Conservation (phyloP, 1,140 invertebrate species). For the Brachionus rubens region DNA sequence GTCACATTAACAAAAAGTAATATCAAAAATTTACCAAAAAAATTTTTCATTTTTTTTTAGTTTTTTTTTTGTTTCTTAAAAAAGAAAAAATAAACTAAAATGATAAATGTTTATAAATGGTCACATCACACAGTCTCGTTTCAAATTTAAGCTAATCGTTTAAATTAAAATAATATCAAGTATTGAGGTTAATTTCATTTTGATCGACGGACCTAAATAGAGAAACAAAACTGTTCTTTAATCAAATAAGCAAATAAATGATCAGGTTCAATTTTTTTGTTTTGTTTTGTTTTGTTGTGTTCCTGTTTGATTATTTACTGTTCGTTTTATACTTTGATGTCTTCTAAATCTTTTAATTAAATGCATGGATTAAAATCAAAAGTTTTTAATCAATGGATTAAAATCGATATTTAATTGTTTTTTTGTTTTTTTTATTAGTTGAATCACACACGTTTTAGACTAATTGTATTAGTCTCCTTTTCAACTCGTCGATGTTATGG, state of each 20-base stretch:
- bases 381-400: constrained; percentile 17
- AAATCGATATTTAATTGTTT: too few species aligned
- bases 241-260: constrained; percentile 18
- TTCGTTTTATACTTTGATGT: constrained; percentile 27
- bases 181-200: constrained; percentile 29
- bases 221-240: too few species aligned
- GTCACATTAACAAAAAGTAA: background rate
- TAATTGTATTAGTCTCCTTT: too few species aligned
- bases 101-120: background rate
- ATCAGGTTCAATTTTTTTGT: constrained; percentile 24
- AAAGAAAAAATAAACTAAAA: background rate
- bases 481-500: too few species aligned
- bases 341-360: constrained; percentile 20
- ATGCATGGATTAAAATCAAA: background rate
- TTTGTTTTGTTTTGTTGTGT: constrained; percentile 10
- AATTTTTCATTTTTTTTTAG: background rate
- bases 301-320: constrained; percentile 25
- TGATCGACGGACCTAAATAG: background rate
- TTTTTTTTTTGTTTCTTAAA: background rate
- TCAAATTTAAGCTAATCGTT: constrained; percentile 22
- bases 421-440: background rate
- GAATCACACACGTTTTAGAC: constrained; percentile 21
- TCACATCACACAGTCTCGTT: too few species aligned
- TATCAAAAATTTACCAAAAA: background rate
- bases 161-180: constrained; percentile 18